These are phyloP conservation scores for Gnatocerus cornutus DNA, from an alignment of 2,888 invertebrate genomes.

Conservation along the genomic window DNA sequence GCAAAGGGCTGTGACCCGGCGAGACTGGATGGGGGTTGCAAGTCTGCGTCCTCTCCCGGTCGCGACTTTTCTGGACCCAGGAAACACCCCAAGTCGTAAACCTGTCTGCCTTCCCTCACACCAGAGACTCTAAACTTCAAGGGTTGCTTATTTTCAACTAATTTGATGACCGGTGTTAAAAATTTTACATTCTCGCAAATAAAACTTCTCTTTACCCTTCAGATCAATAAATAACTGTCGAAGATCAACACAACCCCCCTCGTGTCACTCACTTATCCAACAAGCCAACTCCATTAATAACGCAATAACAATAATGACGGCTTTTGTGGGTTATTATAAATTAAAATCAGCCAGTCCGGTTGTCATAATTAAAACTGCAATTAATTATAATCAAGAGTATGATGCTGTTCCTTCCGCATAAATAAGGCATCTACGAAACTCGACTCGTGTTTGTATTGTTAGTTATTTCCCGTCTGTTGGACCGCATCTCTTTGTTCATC, in stretches of 20 bases:
- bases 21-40: slow-evolving; percentile 59
- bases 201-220: no score
- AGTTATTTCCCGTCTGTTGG: slow-evolving; percentile 43
- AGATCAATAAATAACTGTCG: not conserved
- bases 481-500: slow-evolving; percentile 44
- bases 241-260: not conserved
- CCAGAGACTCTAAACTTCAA: no score
- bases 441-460: slow-evolving; percentile 40
- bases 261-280: no score
- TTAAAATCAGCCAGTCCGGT: slow-evolving; percentile 45
- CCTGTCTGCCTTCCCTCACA: slow-evolving; percentile 13
- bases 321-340: slow-evolving; percentile 37
- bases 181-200: no score
- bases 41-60: slow-evolving; percentile 45
- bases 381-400: slow-evolving; percentile 49
- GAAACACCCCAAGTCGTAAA: slow-evolving; percentile 31
- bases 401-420: slow-evolving; percentile 45
- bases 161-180: no score
- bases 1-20: slow-evolving; percentile 59
- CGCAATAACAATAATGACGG: slow-evolving; percentile 28
- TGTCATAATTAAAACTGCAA: slow-evolving; percentile 49
- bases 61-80: slow-evolving; percentile 29
- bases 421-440: slow-evolving; percentile 39
- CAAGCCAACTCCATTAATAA: slow-evolving; percentile 25
- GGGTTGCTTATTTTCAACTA: no score